phyloP scores from a whole-genome alignment of 2,797 vertebrate genomes.

The Poeciliopsis gracilis region DNA sequence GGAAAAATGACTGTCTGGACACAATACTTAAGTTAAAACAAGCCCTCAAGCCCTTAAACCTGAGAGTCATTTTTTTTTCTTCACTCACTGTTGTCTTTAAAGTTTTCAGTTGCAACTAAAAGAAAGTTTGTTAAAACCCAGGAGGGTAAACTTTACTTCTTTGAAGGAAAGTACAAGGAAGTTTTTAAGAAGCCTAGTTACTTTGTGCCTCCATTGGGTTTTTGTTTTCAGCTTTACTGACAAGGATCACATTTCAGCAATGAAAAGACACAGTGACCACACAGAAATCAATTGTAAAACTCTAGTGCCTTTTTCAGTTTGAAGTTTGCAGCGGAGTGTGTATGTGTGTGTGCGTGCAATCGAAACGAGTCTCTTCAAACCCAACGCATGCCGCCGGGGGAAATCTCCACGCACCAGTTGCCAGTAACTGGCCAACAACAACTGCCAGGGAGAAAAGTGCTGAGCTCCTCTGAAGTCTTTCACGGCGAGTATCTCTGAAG shows the following conservation, averaged over 20 bases:
- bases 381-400: slow-evolving; percentile 37
- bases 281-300: slow-evolving; percentile 41
- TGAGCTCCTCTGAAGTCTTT: slow-evolving; percentile 48
- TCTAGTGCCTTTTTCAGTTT: slow-evolving; percentile 21
- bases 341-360: slow-evolving; percentile 18
- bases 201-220: slow-evolving; percentile 33
- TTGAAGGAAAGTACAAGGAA: slow-evolving; percentile 41
- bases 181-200: slow-evolving; percentile 32
- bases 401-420: slow-evolving; percentile 53
- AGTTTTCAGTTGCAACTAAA: slow-evolving; percentile 49
- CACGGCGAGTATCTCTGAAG: slow-evolving; percentile 41
- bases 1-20: slow-evolving; percentile 48
- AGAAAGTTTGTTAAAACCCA: slow-evolving; percentile 33
- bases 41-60: slow-evolving; percentile 38
- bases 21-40: slow-evolving; percentile 38
- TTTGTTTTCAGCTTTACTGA: slow-evolving; percentile 40
- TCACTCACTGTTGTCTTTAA: slow-evolving; percentile 36
- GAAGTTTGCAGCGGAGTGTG: slow-evolving; percentile 29
- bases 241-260: slow-evolving; percentile 30
- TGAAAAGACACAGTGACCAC: slow-evolving; percentile 21
- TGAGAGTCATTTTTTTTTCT: slow-evolving; percentile 3
- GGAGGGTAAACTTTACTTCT: slow-evolving; percentile 24
- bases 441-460: slow-evolving; percentile 38
- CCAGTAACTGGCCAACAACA: slow-evolving; percentile 45
- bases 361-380: slow-evolving; percentile 41